Evolutionary conservation across 2,113 vertebrate genomes (phyloP).

Genomic region (Phalacrocorax pelagicus): DNA sequence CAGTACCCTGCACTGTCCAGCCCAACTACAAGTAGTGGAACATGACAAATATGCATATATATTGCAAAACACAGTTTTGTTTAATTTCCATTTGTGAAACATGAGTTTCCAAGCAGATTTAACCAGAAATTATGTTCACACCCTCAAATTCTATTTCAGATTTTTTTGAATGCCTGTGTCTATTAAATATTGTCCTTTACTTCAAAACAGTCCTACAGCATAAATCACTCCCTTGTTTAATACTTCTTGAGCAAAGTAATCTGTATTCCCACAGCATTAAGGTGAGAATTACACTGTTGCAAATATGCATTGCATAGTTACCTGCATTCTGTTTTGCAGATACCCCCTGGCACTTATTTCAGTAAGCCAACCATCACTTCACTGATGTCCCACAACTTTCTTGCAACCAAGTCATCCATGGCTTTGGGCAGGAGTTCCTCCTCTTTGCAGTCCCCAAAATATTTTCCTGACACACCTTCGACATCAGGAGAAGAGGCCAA

Average conservation of each 20-base stretch:
- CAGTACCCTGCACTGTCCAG: not conserved
- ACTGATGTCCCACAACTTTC: slow-evolving; percentile 92
- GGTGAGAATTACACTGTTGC: not conserved
- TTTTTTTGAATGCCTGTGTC: not conserved
- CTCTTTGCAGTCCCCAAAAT: slow-evolving; percentile 91
- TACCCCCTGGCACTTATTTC: slow-evolving; percentile 63
- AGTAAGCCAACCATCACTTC: slow-evolving; percentile 89
- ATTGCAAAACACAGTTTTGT: not conserved
- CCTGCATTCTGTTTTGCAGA: not conserved
- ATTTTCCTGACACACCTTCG: slow-evolving; percentile 87
- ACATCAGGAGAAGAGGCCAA: slow-evolving; percentile 89
- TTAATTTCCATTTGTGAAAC: not conserved
- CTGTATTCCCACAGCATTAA: not conserved
- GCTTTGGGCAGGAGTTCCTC: slow-evolving; percentile 88
- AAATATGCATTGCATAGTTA: not conserved
- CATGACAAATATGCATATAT: not conserved
- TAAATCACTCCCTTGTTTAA: not conserved
- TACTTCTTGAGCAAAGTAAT: not conserved
- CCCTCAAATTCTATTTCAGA: not conserved
- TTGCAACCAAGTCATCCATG: slow-evolving; percentile 82
- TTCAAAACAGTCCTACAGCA: not conserved
- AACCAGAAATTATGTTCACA: slow-evolving; percentile 17
- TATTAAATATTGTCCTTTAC: not conserved
- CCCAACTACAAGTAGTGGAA: not conserved
- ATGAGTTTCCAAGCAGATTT: not conserved